A percentile compares a stretch with the other conserved stretches of the same genome.
Conservation (phyloP, 2,113 vertebrate genomes). For the Suncus etruscus region DNA sequence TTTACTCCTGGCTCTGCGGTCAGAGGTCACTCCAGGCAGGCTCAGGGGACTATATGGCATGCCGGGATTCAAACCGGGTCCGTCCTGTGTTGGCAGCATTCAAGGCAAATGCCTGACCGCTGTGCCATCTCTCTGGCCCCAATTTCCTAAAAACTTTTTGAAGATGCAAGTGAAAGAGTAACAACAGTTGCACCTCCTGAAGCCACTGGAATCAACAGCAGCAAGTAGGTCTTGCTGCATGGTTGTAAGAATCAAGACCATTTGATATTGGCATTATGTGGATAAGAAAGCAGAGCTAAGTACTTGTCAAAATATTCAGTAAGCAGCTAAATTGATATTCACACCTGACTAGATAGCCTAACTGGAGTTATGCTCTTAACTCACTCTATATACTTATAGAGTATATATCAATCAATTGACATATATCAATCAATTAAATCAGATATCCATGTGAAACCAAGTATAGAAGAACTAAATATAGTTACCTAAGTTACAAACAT, state of each 20-base stretch:
- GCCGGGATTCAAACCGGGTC: too few species aligned
- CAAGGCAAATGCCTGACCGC: too few species aligned
- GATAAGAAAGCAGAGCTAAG: slow-evolving; percentile 24
- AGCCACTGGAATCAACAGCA: slow-evolving; percentile 25
- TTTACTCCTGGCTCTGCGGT: too few species aligned
- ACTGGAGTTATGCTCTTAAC: slow-evolving; percentile 19
- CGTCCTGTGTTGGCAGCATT: too few species aligned
- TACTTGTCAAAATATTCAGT: slow-evolving; percentile 38
- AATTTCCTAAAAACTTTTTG: slow-evolving; percentile 15
- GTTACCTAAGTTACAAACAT: slow-evolving; percentile 47
- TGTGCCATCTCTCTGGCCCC: too few species aligned
- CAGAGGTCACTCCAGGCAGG: too few species aligned
- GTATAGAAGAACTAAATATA: slow-evolving; percentile 33
- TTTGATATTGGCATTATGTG: background rate
- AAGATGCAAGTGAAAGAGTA: slow-evolving; percentile 28
- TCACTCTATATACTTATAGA: background rate
- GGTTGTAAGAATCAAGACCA: slow-evolving; percentile 1
- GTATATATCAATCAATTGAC: too few species aligned
- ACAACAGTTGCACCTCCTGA: background rate
- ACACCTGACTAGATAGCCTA: background rate
- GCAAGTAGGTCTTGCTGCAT: background rate
- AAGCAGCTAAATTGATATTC: slow-evolving; percentile 13
- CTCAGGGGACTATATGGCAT: too few species aligned
- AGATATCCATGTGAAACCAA: slow-evolving; percentile 6
- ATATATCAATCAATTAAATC: background rate